These are phyloP conservation scores for Aquatica leii DNA, from an alignment of 2,888 invertebrate species.

Conservation along the genomic window DNA sequence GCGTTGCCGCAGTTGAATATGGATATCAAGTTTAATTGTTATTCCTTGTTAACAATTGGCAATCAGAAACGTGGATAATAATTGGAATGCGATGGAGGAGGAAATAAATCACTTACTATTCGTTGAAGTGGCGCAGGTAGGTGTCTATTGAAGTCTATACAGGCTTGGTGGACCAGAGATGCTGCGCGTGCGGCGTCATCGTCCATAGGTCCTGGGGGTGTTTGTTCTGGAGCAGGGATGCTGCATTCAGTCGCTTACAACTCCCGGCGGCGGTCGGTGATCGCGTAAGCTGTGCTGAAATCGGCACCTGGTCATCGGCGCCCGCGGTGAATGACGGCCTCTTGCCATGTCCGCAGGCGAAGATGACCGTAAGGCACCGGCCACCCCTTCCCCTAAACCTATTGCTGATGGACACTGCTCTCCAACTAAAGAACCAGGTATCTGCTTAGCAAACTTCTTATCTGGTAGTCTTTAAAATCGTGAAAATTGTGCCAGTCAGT, in stretches of 20 bases:
- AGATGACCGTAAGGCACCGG: slow-evolving; percentile 55
- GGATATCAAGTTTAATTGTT: not conserved
- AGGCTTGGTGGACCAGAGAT: slow-evolving; percentile 39
- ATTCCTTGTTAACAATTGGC: not conserved
- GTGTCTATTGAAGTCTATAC: slow-evolving; percentile 37
- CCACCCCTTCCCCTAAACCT: slow-evolving; percentile 52
- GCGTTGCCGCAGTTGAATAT: slow-evolving; percentile 3
- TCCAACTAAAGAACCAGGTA: slow-evolving; percentile 58
- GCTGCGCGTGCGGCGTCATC: slow-evolving; percentile 47
- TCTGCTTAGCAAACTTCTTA: slow-evolving; percentile 28
- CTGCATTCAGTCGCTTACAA: slow-evolving; percentile 43
- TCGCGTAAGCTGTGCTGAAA: slow-evolving; percentile 51
- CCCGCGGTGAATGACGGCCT: slow-evolving; percentile 54
- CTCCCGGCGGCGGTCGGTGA: slow-evolving; percentile 39
- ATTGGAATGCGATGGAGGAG: slow-evolving; percentile 16
- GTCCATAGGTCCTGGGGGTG: slow-evolving; percentile 45
- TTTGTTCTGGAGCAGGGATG: slow-evolving; percentile 44
- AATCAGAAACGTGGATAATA: slow-evolving; percentile 10
- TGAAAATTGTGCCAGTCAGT: not conserved
- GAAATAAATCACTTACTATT: slow-evolving; percentile 35
- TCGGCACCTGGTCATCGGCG: slow-evolving; percentile 51
- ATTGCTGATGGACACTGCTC: slow-evolving; percentile 60
- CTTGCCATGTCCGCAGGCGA: slow-evolving; percentile 56
- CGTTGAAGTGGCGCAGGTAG: slow-evolving; percentile 39
- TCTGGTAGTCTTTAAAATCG: slow-evolving; percentile 31